phyloP scores from a whole-genome alignment of 2,888 invertebrate species.

The Anagyrus pseudococci region DNA sequence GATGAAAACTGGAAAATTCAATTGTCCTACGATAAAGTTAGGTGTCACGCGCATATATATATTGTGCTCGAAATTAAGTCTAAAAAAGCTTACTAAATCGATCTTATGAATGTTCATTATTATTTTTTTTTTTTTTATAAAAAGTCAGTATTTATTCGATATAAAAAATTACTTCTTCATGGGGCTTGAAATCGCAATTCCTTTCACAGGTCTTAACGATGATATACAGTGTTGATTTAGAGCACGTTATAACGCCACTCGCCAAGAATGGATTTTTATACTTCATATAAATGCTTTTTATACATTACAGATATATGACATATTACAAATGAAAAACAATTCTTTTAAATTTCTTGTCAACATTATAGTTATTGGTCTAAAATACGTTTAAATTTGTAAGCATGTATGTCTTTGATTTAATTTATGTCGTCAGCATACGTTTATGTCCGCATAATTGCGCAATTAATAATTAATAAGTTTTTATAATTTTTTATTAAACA shows the following conservation, averaged over 20 bases:
- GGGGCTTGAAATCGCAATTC: constrained; percentile 21
- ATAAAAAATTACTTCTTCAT: constrained; percentile 25
- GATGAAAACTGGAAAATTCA: constrained; percentile 32
- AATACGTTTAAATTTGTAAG: constrained; percentile 10
- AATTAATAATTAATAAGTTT: constrained; percentile 18
- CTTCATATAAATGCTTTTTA: constrained; percentile 28
- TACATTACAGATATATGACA: constrained; percentile 6
- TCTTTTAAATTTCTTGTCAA: constrained; percentile 8
- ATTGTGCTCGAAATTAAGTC: too few relatives aligned
- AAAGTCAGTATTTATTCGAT: constrained; percentile 10
- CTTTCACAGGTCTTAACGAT: constrained; percentile 3
- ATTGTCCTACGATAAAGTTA: too few relatives aligned
- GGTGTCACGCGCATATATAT: too few relatives aligned
- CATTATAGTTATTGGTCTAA: constrained; percentile 10
- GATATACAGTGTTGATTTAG: constrained; percentile 6
- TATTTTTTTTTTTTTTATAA: constrained; percentile 19
- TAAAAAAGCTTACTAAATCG: too few relatives aligned
- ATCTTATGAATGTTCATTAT: too few relatives aligned
- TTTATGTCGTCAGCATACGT: too few relatives aligned
- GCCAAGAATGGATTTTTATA: constrained; percentile 20
- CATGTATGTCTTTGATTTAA: constrained; percentile 4
- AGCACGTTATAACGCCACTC: constrained; percentile 13
- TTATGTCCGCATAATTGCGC: too few relatives aligned
- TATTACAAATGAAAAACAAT: constrained; percentile 15
- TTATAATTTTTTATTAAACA: constrained; percentile 15